A percentile compares a stretch with the other conserved stretches of the same genome.
These are phyloP conservation scores for Xiphophorus maculatus DNA, from an alignment of 2,113 vertebrate genomes.

Conservation along the genomic window DNA sequence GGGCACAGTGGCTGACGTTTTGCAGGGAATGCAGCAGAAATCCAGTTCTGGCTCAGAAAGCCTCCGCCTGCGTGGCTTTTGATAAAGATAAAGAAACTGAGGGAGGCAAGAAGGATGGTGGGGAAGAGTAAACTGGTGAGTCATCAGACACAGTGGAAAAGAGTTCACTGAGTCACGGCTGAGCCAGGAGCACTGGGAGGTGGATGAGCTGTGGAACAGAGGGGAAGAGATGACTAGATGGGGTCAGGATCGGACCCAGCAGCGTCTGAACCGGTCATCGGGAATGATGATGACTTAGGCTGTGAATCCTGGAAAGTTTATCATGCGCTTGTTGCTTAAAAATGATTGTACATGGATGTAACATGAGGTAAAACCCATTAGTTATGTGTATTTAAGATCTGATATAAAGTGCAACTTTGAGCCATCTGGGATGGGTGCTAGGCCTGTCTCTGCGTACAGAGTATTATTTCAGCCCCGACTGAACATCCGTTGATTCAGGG, in stretches of 20 bases:
- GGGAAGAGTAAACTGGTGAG: slow-evolving; percentile 68
- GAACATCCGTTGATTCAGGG: slow-evolving; percentile 10
- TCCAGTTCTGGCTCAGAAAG: slow-evolving; percentile 40
- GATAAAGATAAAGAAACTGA: slow-evolving; percentile 43
- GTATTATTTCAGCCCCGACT: not conserved
- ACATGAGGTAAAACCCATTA: too few relatives aligned
- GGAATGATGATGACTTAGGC: not conserved
- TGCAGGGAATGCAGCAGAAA: slow-evolving; percentile 37
- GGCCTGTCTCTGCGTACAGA: not conserved
- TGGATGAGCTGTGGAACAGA: slow-evolving; percentile 47
- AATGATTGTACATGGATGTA: too few relatives aligned
- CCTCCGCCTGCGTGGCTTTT: slow-evolving; percentile 25
- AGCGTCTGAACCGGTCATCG: not conserved
- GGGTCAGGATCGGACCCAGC: not conserved
- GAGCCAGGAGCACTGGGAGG: slow-evolving; percentile 49
- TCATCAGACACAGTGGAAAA: slow-evolving; percentile 65
- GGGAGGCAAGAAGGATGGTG: slow-evolving; percentile 39
- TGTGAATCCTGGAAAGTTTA: not conserved
- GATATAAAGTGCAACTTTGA: too few relatives aligned
- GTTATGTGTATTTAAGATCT: too few relatives aligned
- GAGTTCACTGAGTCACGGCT: slow-evolving; percentile 70
- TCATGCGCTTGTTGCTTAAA: too few relatives aligned
- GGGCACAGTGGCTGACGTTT: slow-evolving; percentile 14
- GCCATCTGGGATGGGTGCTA: too few relatives aligned
- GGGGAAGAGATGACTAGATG: slow-evolving; percentile 56